Conservation (phyloP, 2,113 vertebrate genomes). For the Eulacestoma nigropectus region DNA sequence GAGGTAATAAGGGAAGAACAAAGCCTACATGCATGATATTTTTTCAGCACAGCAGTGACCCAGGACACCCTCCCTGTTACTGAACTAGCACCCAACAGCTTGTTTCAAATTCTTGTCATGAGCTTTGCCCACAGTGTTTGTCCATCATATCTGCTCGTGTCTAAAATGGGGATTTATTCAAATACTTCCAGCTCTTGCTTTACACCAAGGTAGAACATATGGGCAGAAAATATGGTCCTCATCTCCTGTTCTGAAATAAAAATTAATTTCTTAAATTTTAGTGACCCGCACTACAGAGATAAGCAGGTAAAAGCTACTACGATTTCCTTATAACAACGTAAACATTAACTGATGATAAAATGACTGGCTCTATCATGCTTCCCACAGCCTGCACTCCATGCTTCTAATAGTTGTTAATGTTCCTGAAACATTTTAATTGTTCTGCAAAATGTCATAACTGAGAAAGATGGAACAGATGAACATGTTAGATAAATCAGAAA, state of each 20-base stretch:
- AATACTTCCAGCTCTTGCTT: neutral
- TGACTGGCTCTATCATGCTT: neutral
- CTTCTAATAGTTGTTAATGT: neutral
- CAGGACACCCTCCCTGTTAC: neutral
- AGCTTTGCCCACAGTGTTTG: fast-evolving
- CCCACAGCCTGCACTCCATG: neutral
- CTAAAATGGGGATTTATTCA: neutral
- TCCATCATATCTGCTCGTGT: neutral
- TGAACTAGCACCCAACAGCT: neutral
- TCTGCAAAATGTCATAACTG: neutral
- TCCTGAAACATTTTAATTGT: neutral
- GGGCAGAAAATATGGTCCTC: neutral
- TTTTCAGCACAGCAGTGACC: neutral
- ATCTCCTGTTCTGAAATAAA: neutral
- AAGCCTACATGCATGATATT: neutral
- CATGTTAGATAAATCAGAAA: neutral
- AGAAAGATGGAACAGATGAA: neutral
- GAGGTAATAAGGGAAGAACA: neutral
- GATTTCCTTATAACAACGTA: neutral
- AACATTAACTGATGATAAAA: neutral
- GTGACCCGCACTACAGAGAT: neutral
- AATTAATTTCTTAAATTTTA: neutral
- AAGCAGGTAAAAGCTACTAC: neutral
- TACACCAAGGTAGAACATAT: neutral
- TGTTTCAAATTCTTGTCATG: neutral